Evolutionary conservation across 2,113 vertebrate species (phyloP).

Genomic region (Anguilla rostrata): DNA sequence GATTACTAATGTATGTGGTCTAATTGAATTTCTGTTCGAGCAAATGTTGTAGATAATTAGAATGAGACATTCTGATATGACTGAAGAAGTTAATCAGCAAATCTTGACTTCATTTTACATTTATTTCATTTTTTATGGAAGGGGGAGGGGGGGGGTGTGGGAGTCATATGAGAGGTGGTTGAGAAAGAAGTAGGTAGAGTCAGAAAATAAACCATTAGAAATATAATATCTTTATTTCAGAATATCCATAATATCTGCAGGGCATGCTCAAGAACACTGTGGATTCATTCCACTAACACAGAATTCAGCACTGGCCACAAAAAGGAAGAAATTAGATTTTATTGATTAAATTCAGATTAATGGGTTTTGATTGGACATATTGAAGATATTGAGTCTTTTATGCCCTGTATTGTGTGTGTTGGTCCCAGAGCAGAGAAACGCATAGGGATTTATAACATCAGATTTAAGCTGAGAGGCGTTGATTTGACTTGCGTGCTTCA

Average conservation of each 20-base stretch:
- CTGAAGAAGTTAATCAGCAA: slow-evolving; percentile 45
- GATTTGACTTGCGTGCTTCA: neutral
- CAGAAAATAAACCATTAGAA: neutral
- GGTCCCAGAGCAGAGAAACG: neutral
- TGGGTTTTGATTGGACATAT: neutral
- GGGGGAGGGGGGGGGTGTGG: neutral
- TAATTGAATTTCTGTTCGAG: slow-evolving; percentile 48
- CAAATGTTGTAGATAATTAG: slow-evolving; percentile 46
- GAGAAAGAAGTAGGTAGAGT: neutral
- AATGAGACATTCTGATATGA: slow-evolving; percentile 43
- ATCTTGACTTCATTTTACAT: slow-evolving; percentile 32
- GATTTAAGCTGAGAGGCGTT: neutral
- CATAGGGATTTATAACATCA: neutral
- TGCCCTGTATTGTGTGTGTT: neutral
- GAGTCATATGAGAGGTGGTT: neutral
- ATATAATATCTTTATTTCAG: slow-evolving; percentile 15
- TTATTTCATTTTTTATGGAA: slow-evolving; percentile 24
- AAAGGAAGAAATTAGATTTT: neutral
- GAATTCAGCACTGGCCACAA: neutral
- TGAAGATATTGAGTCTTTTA: neutral
- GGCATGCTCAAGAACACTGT: neutral
- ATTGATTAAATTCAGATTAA: neutral
- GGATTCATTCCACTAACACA: neutral
- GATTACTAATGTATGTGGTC: slow-evolving; percentile 48
- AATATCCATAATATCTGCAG: neutral